phyloP scores from a whole-genome alignment of 2,113 vertebrate species.

The Pelecanus crispus region DNA sequence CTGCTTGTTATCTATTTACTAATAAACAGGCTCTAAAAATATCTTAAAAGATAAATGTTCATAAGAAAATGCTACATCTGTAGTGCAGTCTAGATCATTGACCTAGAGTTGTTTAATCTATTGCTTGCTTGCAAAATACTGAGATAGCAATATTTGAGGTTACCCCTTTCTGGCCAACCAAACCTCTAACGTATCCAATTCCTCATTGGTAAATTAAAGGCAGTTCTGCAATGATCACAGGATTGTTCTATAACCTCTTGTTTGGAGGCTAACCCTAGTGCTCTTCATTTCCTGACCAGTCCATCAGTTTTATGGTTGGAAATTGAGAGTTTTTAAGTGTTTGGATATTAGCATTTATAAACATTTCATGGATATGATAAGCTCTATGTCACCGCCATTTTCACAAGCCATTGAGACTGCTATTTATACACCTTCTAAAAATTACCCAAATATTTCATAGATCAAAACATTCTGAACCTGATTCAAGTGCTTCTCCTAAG shows the following conservation, averaged over 20 bases:
- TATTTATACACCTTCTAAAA: background rate
- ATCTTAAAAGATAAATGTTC: background rate
- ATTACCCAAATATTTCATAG: background rate
- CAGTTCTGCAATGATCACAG: background rate
- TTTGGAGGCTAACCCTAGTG: background rate
- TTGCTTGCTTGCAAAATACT: background rate
- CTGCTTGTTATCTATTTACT: background rate
- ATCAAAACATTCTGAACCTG: background rate
- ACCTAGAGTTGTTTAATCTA: background rate
- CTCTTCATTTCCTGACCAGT: background rate
- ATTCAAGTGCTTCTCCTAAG: background rate
- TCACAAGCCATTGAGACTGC: background rate
- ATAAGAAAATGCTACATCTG: background rate
- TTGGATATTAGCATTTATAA: background rate
- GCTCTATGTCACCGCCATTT: background rate
- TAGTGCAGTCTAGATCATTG: background rate
- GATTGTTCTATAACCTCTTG: background rate
- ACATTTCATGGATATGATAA: background rate
- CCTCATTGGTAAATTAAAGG: background rate
- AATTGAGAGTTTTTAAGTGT: background rate
- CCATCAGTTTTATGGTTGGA: background rate
- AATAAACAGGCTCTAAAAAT: background rate
- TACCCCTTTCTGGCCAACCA: background rate
- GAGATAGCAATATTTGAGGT: background rate
- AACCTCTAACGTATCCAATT: background rate